Base-by-base conservation (phyloP, 1,140 invertebrate genomes). In the Epicauta chinensis region DNA sequence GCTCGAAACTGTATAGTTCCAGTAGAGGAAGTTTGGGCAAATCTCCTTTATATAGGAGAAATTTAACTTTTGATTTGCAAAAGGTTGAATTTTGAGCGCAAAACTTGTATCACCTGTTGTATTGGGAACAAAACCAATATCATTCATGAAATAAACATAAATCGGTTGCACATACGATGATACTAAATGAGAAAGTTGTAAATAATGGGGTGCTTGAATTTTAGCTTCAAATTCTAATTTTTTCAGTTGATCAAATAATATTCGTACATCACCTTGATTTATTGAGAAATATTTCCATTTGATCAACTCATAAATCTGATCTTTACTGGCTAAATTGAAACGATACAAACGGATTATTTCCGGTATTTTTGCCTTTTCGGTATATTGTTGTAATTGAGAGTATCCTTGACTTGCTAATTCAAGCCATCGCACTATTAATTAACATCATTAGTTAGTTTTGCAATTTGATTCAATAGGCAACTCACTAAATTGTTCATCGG, bases 351-450 rank as follows among this genome's bases (percentile, higher is more conserved):
- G 48, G 37, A 77, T 55, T 0, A 77, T 69, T 55, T 71, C 71
- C 0, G 75, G 74, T 30, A 80, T 63, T 16, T 77, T 62, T 0
- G 73, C 72, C 30, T 67, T 62, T 43, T 76, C 72, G 17, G 79
- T 70, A 43, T 76, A 78, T 39, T 71, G 63, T 17, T 69, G 63
- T 7, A 81, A 63, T 12, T 74, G 67, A 14, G 59, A 30, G 47
- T 68, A 73, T 2, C 75, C 73, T 51, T 79, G 73, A 2, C 72
- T 64, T 2, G 72, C 69, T 45, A 79, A 64, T 40, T 77, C 71
- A 42, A 73, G 60, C 77, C 76, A 79, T 40, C 67, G 57, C 48
- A 62, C 70, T 75, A 50, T 39, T 66, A 67, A 47, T 23, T 23
- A 7, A 23, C 4, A 7, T 23, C 7, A n/a, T n/a, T n/a, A n/a